Base-by-base conservation (phyloP, 2,113 vertebrate species). In the Sander lucioperca region DNA sequence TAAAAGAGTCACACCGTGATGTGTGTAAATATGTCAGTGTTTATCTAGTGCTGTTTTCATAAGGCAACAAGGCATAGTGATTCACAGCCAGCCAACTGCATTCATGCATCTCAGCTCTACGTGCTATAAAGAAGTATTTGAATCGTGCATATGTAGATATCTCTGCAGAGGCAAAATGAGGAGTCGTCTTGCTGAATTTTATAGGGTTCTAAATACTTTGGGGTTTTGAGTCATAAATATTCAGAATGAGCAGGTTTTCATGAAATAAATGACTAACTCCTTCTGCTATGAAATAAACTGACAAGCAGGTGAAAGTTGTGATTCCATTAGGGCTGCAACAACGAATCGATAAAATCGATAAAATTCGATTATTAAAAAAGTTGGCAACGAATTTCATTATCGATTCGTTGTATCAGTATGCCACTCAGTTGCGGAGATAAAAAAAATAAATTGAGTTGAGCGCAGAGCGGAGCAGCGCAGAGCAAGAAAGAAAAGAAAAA, bases 1-100 rank as follows among this genome's bases (percentile, higher is more conserved):
- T 70, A 58, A 70, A 73, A 70, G 64, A 79, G 84, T 77, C 6
- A 23, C 61, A 53, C 66, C 2, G 6, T 16, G 86, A 88, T 86
- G 87, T 89, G 85, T 86, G 87, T 88, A 86, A 90, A 90, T 86
- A 82, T 89, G 89, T 91, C 91, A 87, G 30, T 72, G 75, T 88
- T 89, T 80, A 84, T 92, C 86, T 84, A 0, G 73, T 54, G 57
- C 51, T 45, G 50, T 85, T 78, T 69, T 83, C 74, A 85, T 77
- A 65, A 86, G 59, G 73, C 67, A 75, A 70, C 74, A 47, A 76
- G 73, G 68, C 59, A 21, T 66, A 61, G 70, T 74, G 88, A 89
- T 86, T 89, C 85, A 85, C 90, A 63, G 85, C 25, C 77, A 56
- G 64, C 33, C 25, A 12, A 36, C 64, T 27, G 73, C 66, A 45